Base-by-base conservation (phyloP, 2,888 invertebrate species). In the Lasioglossum malachurum region DNA sequence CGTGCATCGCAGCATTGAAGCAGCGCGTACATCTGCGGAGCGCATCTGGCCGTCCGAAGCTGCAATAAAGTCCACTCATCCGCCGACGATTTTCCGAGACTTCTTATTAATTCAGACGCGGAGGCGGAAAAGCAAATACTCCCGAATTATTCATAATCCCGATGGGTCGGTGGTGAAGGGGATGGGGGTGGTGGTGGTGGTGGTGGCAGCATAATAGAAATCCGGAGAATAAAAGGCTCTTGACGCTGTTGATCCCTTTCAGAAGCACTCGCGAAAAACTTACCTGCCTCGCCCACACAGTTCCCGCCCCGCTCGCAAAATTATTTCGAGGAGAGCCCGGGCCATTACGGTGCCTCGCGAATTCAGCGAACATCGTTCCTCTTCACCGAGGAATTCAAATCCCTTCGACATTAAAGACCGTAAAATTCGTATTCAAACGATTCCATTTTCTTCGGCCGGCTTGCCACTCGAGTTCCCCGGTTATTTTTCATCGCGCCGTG, bases 141-240 rank as follows among this genome's bases (percentile, higher is more conserved):
- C 83, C 82, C 87, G 82, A 90, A 90, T 91, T 91, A 91, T 91
- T 90, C 90, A 90, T 91, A 88, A 91, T 91, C 86, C 80, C 77
- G 82, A 71, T 78, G 83, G 71, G 79, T 80, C 82, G 88, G 73
- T 60, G 79, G 67, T 1, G 60, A 19, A 14, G 67, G 5, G 31
- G 31, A 2, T 4, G 16, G 7, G 16, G 31, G 16, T 0, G 7
- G 16, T 1, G 60, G 10, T 4, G 44, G 3, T 4, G 27, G 16
- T 10, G 31, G 67, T 4, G 84, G 49, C 57, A 75, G 75, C 69
- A 69, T 84, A 89, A 89, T 89, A 80, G 83, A 84, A 67, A 80
- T 27, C 60, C 31, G 77, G 53, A 49, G 87, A 82, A 86, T 87
- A 82, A 87, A 89, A 90, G 87, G 82, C 84, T 86, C 80, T 83